These are phyloP conservation scores for Macaria liturata DNA, from an alignment of 2,888 invertebrate genomes.

Conservation along the genomic window DNA sequence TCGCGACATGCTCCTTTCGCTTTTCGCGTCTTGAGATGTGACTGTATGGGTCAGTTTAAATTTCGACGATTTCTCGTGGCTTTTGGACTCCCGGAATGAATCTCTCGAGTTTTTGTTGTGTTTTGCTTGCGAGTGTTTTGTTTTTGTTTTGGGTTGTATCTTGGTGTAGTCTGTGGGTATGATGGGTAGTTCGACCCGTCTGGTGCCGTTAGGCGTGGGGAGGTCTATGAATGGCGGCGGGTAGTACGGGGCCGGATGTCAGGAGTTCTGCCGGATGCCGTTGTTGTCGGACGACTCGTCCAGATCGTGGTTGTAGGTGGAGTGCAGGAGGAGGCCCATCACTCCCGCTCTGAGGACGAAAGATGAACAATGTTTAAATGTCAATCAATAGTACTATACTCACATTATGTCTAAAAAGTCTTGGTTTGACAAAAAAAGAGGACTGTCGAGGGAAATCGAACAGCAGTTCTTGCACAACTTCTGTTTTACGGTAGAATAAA, in stretches of 20 bases:
- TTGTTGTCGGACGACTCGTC: constrained; percentile 72
- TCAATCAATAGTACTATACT: too few species aligned
- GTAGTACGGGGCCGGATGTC: constrained; percentile 7
- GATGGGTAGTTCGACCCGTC: background rate
- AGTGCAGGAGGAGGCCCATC: constrained; percentile 96
- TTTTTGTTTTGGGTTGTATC: too few species aligned
- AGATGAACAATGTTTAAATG: too few species aligned
- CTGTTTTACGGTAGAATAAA: too few species aligned
- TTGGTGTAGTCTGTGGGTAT: too few species aligned
- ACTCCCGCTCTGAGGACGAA: constrained; percentile 89
- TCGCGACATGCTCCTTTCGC: background rate
- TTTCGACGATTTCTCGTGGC: too few species aligned
- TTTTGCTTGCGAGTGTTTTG: background rate
- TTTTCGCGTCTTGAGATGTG: background rate
- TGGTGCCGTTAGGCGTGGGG: background rate
- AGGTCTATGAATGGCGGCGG: background rate
- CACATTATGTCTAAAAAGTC: too few species aligned
- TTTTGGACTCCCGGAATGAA: too few species aligned
- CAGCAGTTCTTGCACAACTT: too few species aligned
- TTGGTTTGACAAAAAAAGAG: too few species aligned
- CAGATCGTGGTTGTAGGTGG: constrained; percentile 97
- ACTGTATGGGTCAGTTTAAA: background rate
- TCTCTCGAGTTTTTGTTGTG: background rate
- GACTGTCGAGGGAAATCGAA: too few species aligned
- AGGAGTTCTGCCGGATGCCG: constrained; percentile 64